Evolutionary conservation across 2,888 invertebrate species (phyloP).

Genomic region (Teinopalpus imperialis): DNA sequence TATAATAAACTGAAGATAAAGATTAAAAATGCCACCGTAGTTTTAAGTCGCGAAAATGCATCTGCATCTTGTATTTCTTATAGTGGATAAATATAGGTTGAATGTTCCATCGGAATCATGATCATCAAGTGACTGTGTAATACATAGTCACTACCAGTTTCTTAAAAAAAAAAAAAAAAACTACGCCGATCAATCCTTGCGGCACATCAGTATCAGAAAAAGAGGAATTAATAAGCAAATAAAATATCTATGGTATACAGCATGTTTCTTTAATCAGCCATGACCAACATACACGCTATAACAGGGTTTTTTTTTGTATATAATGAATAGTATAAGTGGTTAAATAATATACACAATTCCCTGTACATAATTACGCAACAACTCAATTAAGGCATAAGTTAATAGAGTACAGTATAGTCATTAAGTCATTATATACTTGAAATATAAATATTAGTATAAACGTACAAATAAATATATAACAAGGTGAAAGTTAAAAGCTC

Average conservation of each 20-base stretch:
- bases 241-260: conserved; percentile 37
- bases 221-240: neutral
- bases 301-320: conserved; percentile 48
- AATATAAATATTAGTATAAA: conserved; percentile 9
- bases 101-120: too few species aligned
- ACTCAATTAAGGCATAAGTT: conserved; percentile 44
- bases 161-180: too few species aligned
- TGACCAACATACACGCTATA: conserved; percentile 52
- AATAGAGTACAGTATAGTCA: conserved; percentile 12
- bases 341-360: conserved; percentile 64
- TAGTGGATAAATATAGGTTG: too few species aligned
- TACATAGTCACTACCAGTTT: too few species aligned
- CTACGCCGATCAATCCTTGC: too few species aligned
- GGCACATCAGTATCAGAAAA: too few species aligned
- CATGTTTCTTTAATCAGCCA: conserved; percentile 55
- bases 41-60: too few species aligned
- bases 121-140: too few species aligned
- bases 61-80: too few species aligned
- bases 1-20: too few species aligned
- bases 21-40: too few species aligned
- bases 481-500: conserved; percentile 5
- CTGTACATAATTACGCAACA: conserved; percentile 64
- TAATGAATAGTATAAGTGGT: conserved; percentile 46
- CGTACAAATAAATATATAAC: conserved; percentile 11
- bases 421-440: neutral